phyloP scores from a whole-genome alignment of 2,888 invertebrate species.

The Ditula angustiorana region DNA sequence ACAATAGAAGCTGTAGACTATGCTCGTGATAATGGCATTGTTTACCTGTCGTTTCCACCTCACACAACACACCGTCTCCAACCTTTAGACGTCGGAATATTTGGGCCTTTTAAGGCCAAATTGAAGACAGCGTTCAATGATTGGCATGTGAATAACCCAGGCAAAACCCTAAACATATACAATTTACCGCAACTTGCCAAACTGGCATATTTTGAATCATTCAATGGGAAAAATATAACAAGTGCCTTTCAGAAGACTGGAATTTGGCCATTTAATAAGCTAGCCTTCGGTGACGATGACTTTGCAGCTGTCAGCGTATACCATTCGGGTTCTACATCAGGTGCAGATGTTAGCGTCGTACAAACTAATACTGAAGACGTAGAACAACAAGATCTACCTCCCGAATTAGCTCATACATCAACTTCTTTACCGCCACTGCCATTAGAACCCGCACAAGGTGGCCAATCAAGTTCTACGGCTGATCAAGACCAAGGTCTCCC shows the following conservation, averaged over 20 bases:
- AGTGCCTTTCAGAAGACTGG: conserved; percentile 53
- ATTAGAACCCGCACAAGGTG: conserved; percentile 3
- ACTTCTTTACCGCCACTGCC: too few relatives aligned
- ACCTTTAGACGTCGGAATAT: conserved; percentile 56
- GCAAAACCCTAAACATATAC: conserved; percentile 57
- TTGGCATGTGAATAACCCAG: conserved; percentile 54
- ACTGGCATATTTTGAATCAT: conserved; percentile 53
- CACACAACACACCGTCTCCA: conserved; percentile 60
- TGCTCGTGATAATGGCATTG: conserved; percentile 42
- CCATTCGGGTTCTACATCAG: too few relatives aligned
- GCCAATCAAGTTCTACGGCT: not conserved
- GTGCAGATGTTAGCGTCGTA: too few relatives aligned
- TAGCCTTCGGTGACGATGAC: conserved; percentile 43
- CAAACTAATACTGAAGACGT: too few relatives aligned
- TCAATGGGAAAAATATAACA: conserved; percentile 54
- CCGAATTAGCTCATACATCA: too few relatives aligned
- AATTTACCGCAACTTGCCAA: too few relatives aligned
- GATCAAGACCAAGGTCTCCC: not conserved
- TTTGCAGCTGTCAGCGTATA: too few relatives aligned
- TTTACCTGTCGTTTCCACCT: conserved; percentile 45
- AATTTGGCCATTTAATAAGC: conserved; percentile 44
- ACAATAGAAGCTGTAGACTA: conserved; percentile 40
- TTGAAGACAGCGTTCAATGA: conserved; percentile 53
- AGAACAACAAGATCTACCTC: too few relatives aligned
- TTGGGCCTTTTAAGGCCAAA: conserved; percentile 50